These are phyloP conservation scores for Nasonia vitripennis DNA, from an alignment of 1,140 invertebrate genomes.

Conservation along the genomic window DNA sequence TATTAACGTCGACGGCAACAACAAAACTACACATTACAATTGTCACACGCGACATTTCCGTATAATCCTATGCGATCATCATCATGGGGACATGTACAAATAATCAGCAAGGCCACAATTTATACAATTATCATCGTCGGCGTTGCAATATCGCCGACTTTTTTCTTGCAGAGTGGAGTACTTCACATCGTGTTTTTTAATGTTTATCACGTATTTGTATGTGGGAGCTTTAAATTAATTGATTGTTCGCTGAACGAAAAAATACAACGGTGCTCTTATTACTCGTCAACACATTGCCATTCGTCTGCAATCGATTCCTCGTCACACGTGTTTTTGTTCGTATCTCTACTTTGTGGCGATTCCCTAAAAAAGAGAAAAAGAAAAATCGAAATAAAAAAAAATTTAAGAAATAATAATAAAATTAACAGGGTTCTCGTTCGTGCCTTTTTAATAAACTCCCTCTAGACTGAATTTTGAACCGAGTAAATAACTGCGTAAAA, in stretches of 20 bases:
- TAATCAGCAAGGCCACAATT: conserved; percentile 45
- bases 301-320: conserved; percentile 39
- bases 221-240: not conserved
- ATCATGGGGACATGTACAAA: conserved; percentile 28
- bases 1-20: not conserved
- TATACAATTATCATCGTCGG: conserved; percentile 30
- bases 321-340: conserved; percentile 25
- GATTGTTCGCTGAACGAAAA: conserved; percentile 1
- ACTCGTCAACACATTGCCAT: conserved; percentile 34
- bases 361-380: conserved; percentile 29
- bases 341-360: conserved; percentile 19
- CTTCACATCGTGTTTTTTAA: not conserved
- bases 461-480: no score
- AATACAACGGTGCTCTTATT: not conserved
- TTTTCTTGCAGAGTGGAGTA: conserved; percentile 22
- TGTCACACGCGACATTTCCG: not conserved
- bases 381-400: conserved; percentile 13
- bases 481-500: no score
- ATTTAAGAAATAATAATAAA: not conserved
- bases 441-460: conserved; percentile 25
- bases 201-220: conserved; percentile 19
- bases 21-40: conserved; percentile 23
- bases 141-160: not conserved
- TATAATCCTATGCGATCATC: not conserved
- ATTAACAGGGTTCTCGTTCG: conserved; percentile 8